These are phyloP conservation scores for Salmo trutta DNA, from an alignment of 2,797 vertebrate species.

Conservation along the genomic window DNA sequence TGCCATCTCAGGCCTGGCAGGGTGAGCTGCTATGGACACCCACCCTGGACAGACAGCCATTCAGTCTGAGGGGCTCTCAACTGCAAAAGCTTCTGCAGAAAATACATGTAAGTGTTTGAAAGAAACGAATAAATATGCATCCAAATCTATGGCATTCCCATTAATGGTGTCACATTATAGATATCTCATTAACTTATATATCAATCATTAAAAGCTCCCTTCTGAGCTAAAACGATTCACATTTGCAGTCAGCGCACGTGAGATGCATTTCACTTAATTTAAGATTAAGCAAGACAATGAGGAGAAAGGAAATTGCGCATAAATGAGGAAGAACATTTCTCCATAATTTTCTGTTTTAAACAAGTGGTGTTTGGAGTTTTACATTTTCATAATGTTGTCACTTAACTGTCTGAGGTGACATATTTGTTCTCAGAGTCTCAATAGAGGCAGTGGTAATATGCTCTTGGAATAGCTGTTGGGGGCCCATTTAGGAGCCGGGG, in stretches of 20 bases:
- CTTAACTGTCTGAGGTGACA: slow-evolving; percentile 43
- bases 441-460: slow-evolving; percentile 41
- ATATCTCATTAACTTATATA: background rate
- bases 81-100: slow-evolving; percentile 24
- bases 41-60: slow-evolving; percentile 46
- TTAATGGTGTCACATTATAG: background rate
- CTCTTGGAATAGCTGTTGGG: slow-evolving; percentile 54
- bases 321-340: background rate
- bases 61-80: slow-evolving; percentile 56
- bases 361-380: slow-evolving; percentile 33
- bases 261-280: background rate
- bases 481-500: slow-evolving; percentile 29
- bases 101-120: background rate
- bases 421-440: slow-evolving; percentile 46
- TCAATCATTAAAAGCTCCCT: background rate
- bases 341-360: slow-evolving; percentile 22
- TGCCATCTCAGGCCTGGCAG: slow-evolving; percentile 43
- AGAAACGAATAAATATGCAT: background rate
- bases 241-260: background rate
- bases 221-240: background rate
- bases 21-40: slow-evolving; percentile 44
- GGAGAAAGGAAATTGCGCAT: background rate
- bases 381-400: slow-evolving; percentile 50
- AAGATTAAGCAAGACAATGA: background rate
- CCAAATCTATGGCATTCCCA: background rate